These are phyloP conservation scores for Nerophis lumbriciformis DNA, from an alignment of 2,113 vertebrate genomes.

Conservation along the genomic window DNA sequence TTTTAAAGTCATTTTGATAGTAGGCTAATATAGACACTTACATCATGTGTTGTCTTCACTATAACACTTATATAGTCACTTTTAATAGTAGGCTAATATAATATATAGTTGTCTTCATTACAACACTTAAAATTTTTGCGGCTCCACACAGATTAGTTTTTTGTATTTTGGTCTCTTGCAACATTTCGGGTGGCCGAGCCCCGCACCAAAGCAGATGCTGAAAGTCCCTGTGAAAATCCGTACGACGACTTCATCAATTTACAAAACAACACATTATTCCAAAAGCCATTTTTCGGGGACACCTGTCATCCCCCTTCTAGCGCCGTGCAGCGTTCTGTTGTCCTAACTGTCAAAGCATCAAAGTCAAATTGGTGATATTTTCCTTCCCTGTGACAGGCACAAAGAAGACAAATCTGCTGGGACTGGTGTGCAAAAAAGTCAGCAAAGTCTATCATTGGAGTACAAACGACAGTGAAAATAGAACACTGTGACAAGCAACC, in stretches of 20 bases:
- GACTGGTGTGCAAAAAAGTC: slow-evolving; percentile 37
- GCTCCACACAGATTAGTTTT: too few relatives aligned
- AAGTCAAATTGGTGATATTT: slow-evolving; percentile 37
- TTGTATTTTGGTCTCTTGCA: too few relatives aligned
- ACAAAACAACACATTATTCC: slow-evolving; percentile 27
- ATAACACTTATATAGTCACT: too few relatives aligned
- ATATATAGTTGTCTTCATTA: too few relatives aligned
- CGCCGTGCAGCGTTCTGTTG: slow-evolving; percentile 27
- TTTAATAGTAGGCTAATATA: too few relatives aligned
- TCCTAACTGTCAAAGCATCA: slow-evolving; percentile 49
- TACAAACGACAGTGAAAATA: slow-evolving; percentile 42
- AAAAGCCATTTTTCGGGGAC: slow-evolving; percentile 28
- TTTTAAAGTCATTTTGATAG: too few relatives aligned
- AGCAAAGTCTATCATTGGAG: slow-evolving; percentile 45
- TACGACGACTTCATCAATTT: slow-evolving; percentile 23
- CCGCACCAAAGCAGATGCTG: background rate
- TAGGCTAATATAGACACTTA: too few relatives aligned
- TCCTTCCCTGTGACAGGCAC: slow-evolving; percentile 28
- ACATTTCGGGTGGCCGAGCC: too few relatives aligned
- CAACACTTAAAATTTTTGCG: too few relatives aligned
- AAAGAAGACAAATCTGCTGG: slow-evolving; percentile 37
- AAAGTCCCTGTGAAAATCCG: background rate
- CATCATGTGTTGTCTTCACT: too few relatives aligned
- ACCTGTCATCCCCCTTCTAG: slow-evolving; percentile 24
- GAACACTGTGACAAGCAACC: slow-evolving; percentile 36